Conservation (phyloP, 2,888 invertebrate genomes). For the Trichacis sp. region DNA sequence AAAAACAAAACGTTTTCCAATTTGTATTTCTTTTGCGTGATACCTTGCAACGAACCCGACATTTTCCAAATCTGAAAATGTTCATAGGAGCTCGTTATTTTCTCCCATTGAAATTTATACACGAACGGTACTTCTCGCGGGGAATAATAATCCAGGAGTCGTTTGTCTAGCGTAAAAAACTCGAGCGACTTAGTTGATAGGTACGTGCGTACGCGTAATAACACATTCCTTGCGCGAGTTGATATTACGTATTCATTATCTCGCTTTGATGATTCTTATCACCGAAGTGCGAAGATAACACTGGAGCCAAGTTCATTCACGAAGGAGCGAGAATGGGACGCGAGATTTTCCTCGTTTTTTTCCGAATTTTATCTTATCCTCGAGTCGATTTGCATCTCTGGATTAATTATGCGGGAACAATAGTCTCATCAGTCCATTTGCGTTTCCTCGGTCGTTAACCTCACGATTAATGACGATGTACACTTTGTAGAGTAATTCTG, state of each 20-base stretch:
- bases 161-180: slow-evolving; percentile 34
- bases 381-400: neutral
- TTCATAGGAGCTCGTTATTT: neutral
- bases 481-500: slow-evolving; percentile 50
- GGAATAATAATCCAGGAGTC: slow-evolving; percentile 19
- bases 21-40: too few species aligned
- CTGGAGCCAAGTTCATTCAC: slow-evolving; percentile 15
- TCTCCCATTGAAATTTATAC: neutral
- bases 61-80: too few species aligned
- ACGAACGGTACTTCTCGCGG: slow-evolving; percentile 23
- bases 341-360: neutral
- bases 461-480: slow-evolving; percentile 56
- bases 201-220: slow-evolving; percentile 29
- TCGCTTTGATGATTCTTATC: slow-evolving; percentile 28
- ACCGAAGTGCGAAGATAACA: slow-evolving; percentile 20
- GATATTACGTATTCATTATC: slow-evolving; percentile 34
- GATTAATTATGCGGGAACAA: slow-evolving; percentile 1
- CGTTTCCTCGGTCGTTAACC: slow-evolving; percentile 57
- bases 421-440: slow-evolving; percentile 13
- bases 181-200: neutral
- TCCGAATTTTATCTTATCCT: neutral
- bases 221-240: slow-evolving; percentile 24
- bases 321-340: slow-evolving; percentile 11
- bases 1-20: too few species aligned
- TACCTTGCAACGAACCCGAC: too few species aligned